A percentile compares a stretch with the other conserved stretches of the same genome.
Conservation (phyloP, 2,113 vertebrate species). For the Phalacrocorax aristotelis region DNA sequence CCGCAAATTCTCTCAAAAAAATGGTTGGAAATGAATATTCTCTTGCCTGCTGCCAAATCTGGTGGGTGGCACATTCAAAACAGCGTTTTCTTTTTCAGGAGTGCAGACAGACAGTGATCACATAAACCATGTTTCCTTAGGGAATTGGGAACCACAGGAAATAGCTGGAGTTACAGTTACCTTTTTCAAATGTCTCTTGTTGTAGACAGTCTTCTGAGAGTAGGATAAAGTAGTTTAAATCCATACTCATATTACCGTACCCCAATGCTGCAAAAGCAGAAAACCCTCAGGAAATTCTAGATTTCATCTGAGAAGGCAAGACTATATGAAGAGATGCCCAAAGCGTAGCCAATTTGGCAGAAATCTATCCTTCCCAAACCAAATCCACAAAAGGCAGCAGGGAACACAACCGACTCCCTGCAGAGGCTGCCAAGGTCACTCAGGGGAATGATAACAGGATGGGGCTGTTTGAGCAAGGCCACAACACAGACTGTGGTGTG, state of each 20-base stretch:
- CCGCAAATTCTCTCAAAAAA: background rate
- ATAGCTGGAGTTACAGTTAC: background rate
- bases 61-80: background rate
- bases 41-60: background rate
- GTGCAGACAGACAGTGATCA: background rate
- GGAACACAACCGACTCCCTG: background rate
- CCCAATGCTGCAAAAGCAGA: background rate
- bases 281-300: background rate
- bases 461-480: background rate
- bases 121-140: background rate
- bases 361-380: background rate
- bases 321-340: background rate
- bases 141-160: background rate
- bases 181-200: background rate
- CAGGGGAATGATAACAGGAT: background rate
- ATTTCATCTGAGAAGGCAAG: background rate
- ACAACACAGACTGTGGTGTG: accelerated
- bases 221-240: background rate
- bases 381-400: background rate
- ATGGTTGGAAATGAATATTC: background rate
- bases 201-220: background rate
- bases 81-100: background rate
- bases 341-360: background rate
- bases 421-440: background rate
- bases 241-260: background rate